Evolutionary conservation across 2,797 vertebrate species (phyloP).

Genomic region (Epinephelus awoara): DNA sequence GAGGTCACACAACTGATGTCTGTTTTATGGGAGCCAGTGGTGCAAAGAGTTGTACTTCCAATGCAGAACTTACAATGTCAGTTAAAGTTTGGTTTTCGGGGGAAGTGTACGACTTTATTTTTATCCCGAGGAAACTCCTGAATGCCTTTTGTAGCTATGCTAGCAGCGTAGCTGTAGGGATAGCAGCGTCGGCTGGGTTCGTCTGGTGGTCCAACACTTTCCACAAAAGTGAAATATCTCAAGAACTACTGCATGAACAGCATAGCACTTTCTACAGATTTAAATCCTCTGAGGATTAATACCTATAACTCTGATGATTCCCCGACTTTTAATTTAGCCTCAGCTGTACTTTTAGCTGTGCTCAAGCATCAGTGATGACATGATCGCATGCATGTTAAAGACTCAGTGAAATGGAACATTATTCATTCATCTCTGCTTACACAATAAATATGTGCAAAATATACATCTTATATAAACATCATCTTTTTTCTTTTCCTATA

Average conservation of each 20-base stretch:
- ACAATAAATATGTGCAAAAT: too few species aligned
- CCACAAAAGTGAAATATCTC: not conserved
- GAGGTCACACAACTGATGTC: conserved; percentile 57
- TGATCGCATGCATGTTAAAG: not conserved
- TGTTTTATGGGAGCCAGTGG: conserved; percentile 42
- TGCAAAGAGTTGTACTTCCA: conserved; percentile 20
- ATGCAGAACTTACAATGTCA: conserved; percentile 28
- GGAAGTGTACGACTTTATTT: conserved; percentile 28
- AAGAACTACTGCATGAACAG: not conserved
- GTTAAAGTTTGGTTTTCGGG: conserved; percentile 30
- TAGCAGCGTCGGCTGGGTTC: not conserved
- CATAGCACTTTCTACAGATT: not conserved
- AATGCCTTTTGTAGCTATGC: conserved; percentile 1
- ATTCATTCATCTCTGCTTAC: too few species aligned
- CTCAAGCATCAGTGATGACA: not conserved
- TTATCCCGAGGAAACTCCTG: conserved; percentile 28
- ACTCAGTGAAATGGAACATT: not conserved
- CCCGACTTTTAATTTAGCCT: not conserved
- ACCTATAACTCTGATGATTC: not conserved
- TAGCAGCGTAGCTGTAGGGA: conserved; percentile 17
- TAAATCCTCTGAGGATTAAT: not conserved
- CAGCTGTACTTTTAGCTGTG: not conserved
- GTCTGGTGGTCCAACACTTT: not conserved
- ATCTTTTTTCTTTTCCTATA: too few species aligned
- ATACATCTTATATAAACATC: too few species aligned